These are phyloP conservation scores for Henricia sp. DNA, from an alignment of 53 echinoderm and acorn worm genomes.

Conservation along the genomic window DNA sequence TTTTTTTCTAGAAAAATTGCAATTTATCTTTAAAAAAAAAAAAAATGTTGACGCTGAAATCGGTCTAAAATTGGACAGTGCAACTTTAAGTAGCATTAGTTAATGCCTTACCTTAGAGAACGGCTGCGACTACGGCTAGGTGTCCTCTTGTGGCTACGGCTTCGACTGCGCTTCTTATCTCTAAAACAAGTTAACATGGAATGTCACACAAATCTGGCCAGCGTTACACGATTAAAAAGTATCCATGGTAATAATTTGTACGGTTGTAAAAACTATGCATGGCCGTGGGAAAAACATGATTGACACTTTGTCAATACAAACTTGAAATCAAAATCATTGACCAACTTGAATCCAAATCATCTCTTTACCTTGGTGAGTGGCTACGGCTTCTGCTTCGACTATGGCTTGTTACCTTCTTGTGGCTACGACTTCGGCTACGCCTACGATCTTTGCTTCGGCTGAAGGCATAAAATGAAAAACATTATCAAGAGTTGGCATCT, in stretches of 20 bases:
- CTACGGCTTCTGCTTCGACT: conserved; percentile 28
- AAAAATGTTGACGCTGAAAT: too few species aligned
- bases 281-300: not conserved
- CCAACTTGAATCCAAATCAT: not conserved
- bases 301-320: not conserved
- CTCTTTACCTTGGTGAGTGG: conserved; percentile 9
- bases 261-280: not conserved
- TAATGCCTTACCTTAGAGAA: not conserved
- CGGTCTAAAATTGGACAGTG: too few species aligned
- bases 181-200: not conserved
- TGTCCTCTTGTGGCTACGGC: not conserved
- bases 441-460: conserved; percentile 33
- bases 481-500: too few species aligned
- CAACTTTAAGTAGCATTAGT: not conserved
- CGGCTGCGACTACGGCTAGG: not conserved
- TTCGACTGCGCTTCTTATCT: not conserved
- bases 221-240: not conserved
- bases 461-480: not conserved
- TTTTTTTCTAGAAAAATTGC: too few species aligned
- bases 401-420: not conserved
- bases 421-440: conserved; percentile 24
- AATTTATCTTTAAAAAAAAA: too few species aligned
- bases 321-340: not conserved
- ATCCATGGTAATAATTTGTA: not conserved
- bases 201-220: not conserved